phyloP scores from a whole-genome alignment of 2,797 vertebrate genomes.

The Muscicapa striata region DNA sequence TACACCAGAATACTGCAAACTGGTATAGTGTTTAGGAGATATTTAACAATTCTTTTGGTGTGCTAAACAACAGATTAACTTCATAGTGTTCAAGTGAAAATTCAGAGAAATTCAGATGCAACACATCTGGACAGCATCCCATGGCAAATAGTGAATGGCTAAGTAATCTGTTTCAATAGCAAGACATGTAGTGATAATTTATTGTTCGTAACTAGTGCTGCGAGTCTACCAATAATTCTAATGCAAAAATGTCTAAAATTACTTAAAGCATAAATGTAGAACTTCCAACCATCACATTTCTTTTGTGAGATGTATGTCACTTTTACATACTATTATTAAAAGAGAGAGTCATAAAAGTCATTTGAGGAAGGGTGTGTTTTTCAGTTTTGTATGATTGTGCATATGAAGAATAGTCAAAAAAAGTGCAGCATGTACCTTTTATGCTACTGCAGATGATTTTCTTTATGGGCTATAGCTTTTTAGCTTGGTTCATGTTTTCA shows the following conservation, averaged over 20 bases:
- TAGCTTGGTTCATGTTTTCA: slow-evolving; percentile 39
- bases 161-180: slow-evolving; percentile 78
- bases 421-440: slow-evolving; percentile 11
- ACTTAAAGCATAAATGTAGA: slow-evolving; percentile 7
- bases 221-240: slow-evolving; percentile 66
- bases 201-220: slow-evolving; percentile 66
- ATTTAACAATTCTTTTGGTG: slow-evolving; percentile 76
- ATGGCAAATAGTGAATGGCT: slow-evolving; percentile 74
- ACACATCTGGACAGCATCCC: slow-evolving; percentile 83
- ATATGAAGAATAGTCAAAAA: neutral
- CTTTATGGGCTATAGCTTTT: slow-evolving; percentile 31
- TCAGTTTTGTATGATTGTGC: neutral
- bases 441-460: neutral
- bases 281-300: neutral
- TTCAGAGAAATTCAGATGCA: slow-evolving; percentile 74
- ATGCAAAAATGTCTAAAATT: slow-evolving; percentile 49
- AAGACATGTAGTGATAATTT: slow-evolving; percentile 77
- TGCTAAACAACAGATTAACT: slow-evolving; percentile 76
- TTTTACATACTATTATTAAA: neutral
- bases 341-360: neutral
- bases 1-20: slow-evolving; percentile 21
- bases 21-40: slow-evolving; percentile 62
- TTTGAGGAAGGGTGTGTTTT: neutral
- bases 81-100: slow-evolving; percentile 65
- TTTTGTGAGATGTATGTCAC: neutral